A percentile compares a stretch with the other conserved stretches of the same genome.
phyloP scores from a whole-genome alignment of 1,140 invertebrate genomes.

The Brachionus sp. region DNA sequence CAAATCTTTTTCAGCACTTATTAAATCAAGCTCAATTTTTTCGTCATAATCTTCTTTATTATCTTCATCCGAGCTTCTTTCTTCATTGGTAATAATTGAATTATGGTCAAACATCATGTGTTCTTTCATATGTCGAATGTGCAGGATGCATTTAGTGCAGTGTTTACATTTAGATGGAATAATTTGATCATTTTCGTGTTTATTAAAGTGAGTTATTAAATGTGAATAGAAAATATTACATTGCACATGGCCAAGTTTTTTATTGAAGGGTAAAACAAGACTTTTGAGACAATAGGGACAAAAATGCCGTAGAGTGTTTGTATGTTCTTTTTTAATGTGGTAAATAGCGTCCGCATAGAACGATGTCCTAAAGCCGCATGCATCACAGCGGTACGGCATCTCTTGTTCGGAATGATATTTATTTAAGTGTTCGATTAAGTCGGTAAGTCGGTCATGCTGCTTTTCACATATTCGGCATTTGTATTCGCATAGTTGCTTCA shows the following conservation, averaged over 20 bases:
- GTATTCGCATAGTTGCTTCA: conserved; percentile 28
- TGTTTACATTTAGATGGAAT: conserved; percentile 44
- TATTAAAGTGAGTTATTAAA: conserved; percentile 32
- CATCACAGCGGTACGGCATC: conserved; percentile 46
- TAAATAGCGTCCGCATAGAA: conserved; percentile 45
- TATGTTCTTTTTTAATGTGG: conserved; percentile 43
- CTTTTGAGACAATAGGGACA: conserved; percentile 45
- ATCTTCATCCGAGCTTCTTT: conserved; percentile 1
- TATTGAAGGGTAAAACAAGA: conserved; percentile 40
- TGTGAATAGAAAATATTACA: conserved; percentile 42
- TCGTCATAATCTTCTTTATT: conserved; percentile 18
- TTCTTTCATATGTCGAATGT: conserved; percentile 43
- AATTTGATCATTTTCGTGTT: conserved; percentile 2
- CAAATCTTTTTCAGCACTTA: neutral
- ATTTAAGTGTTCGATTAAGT: conserved; percentile 28
- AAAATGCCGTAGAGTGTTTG: conserved; percentile 14
- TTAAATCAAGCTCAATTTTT: conserved; percentile 21
- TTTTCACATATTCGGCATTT: conserved; percentile 45
- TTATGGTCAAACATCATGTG: conserved; percentile 35
- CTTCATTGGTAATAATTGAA: neutral
- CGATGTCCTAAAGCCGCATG: conserved; percentile 44
- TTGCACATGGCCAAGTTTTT: conserved; percentile 21
- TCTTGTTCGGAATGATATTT: conserved; percentile 24
- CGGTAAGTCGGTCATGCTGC: neutral
- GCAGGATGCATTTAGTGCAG: conserved; percentile 43